Evolutionary conservation across 2,113 vertebrate species (phyloP).

Genomic region (Catharus fuscescens): DNA sequence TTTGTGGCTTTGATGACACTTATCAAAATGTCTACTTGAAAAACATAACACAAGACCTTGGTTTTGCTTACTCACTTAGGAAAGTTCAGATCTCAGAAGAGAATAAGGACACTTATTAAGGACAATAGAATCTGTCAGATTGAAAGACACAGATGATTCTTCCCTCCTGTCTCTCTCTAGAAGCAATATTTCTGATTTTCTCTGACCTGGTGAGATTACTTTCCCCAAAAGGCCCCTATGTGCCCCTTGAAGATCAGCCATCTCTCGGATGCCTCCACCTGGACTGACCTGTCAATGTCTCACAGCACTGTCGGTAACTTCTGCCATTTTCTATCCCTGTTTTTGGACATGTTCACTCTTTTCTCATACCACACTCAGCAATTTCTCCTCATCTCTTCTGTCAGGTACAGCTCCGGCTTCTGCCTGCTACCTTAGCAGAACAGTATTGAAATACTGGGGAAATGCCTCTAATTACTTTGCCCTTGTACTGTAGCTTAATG

Average conservation of each 20-base stretch:
- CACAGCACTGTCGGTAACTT: background rate
- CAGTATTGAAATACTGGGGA: background rate
- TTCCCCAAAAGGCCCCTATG: background rate
- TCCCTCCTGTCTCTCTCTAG: background rate
- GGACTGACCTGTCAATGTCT: background rate
- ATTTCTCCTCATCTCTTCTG: background rate
- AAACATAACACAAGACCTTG: background rate
- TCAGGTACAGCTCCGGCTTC: background rate
- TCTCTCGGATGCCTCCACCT: background rate
- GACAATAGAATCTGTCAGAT: background rate
- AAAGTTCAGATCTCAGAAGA: background rate
- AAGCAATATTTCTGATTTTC: background rate
- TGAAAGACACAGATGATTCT: background rate
- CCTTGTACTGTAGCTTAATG: background rate
- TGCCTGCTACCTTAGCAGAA: background rate
- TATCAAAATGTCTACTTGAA: background rate
- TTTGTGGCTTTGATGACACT: background rate
- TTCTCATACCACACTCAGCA: background rate
- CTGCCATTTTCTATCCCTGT: background rate
- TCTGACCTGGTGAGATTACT: background rate
- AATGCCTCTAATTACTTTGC: background rate
- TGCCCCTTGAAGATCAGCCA: background rate
- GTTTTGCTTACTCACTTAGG: background rate
- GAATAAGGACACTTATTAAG: background rate
- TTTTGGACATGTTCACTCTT: background rate